Percentiles rank a stretch among this genome's conserved stretches.
phyloP scores from a whole-genome alignment of 30 jellyfish, hydroid and myxozoan species.

The Aurelia aurita region DNA sequence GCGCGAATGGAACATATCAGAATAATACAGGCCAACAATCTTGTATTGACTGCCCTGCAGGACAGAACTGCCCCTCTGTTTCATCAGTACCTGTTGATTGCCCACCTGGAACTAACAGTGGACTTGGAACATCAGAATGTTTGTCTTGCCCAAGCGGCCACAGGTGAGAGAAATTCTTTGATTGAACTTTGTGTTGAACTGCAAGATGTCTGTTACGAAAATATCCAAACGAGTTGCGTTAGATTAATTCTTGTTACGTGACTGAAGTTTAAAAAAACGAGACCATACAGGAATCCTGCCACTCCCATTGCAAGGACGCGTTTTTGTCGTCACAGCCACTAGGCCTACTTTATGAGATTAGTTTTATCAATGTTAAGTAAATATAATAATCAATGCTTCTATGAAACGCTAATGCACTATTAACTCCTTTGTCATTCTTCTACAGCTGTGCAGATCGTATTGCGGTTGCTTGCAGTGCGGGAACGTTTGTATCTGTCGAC shows the following conservation, averaged over 20 bases:
- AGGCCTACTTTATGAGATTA: no score
- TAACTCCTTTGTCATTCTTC: background rate
- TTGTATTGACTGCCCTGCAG: slow-evolving; percentile 69
- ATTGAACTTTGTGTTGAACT: no score
- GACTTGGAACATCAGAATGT: slow-evolving; percentile 57
- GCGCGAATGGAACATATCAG: slow-evolving; percentile 92
- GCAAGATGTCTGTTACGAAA: no score
- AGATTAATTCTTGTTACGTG: no score
- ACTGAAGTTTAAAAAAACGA: no score
- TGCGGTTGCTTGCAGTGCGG: slow-evolving; percentile 34
- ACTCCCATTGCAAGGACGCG: no score
- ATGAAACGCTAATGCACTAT: no score
- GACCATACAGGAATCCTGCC: no score
- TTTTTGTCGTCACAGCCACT: no score
- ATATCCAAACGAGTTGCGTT: no score
- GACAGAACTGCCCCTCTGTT: slow-evolving; percentile 32
- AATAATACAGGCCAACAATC: slow-evolving; percentile 60
- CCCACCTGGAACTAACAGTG: slow-evolving; percentile 62
- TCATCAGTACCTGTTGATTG: slow-evolving; percentile 48
- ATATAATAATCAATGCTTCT: no score
- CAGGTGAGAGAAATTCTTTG: slow-evolving; percentile 48
- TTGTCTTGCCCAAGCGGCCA: slow-evolving; percentile 67
- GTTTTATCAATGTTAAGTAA: no score
- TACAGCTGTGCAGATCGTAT: slow-evolving; percentile 23
- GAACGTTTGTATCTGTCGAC: slow-evolving; percentile 63